phyloP scores from a whole-genome alignment of 2,888 invertebrate species.

The Cryptocephalus primarius region DNA sequence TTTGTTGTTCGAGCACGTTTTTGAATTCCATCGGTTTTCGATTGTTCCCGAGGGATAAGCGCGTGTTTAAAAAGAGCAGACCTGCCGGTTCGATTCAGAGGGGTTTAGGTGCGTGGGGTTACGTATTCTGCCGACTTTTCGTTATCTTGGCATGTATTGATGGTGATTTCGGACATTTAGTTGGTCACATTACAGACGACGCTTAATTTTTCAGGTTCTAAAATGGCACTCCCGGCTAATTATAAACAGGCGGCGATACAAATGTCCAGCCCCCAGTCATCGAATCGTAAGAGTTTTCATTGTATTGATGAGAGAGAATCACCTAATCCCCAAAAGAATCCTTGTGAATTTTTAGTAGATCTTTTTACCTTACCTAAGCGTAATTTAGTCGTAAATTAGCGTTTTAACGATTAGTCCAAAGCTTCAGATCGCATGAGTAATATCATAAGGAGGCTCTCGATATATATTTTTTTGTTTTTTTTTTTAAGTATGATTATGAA shows the following conservation, averaged over 20 bases:
- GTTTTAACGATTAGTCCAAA: constrained; percentile 9
- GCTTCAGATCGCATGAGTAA: constrained; percentile 29
- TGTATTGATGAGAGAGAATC: neutral
- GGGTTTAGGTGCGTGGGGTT: too few species aligned
- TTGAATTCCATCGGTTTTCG: too few species aligned
- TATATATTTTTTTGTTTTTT: neutral
- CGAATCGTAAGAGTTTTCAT: constrained; percentile 52
- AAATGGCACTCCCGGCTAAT: constrained; percentile 72
- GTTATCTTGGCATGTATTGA: too few species aligned
- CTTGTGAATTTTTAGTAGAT: too few species aligned
- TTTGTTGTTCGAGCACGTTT: too few species aligned
- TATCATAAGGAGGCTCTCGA: constrained; percentile 14
- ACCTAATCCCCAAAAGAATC: neutral
- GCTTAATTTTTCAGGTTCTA: constrained; percentile 5
- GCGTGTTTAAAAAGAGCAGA: too few species aligned
- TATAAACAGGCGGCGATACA: constrained; percentile 77
- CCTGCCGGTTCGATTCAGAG: too few species aligned
- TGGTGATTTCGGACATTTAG: too few species aligned
- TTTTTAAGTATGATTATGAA: constrained; percentile 1
- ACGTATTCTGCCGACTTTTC: too few species aligned
- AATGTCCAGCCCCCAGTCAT: constrained; percentile 56
- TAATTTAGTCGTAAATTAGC: neutral
- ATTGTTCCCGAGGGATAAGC: too few species aligned
- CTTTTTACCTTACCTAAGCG: too few species aligned
- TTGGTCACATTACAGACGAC: too few species aligned